Base-by-base conservation (phyloP, 1,140 invertebrate genomes). In the Drosophila equinoxialis region DNA sequence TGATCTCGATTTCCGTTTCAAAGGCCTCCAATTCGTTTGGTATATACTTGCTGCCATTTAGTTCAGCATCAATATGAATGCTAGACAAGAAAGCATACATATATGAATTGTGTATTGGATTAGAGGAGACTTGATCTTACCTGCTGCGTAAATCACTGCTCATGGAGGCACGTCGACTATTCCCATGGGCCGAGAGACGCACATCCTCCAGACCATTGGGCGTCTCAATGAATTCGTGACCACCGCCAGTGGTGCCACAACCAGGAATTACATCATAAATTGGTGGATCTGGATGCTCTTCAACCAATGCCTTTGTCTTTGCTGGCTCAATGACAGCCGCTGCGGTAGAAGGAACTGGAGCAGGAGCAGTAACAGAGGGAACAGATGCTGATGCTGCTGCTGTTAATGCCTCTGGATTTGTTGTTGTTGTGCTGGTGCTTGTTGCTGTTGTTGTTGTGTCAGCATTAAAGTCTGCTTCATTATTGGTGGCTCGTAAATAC, bases 401-500 rank as follows among this genome's bases (percentile, higher is more conserved):
- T n/a, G 65, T 45, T 3, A 60, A 48, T 0, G 65, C 30, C 7
- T 65, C 54, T 23, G 58, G 48, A 26, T 84, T 76, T 30, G 30
- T 30, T 30, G 26, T 26, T 26, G 30, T 30, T 30, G 30, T 30
- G 8, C 5, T 37, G 1, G 35, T 11, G 35, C 3, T 17, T 23
- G 20, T 1, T 23, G 20, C 8, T 69, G 68, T 63, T 4, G 69
- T 41, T 1, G 77, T 17, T 13, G 68, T 63, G 2, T 71, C 82
- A 1, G 87, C 95, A 94, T 95, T 93, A 78, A 79, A 92, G 17
- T 92, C 90, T 20, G 77, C 65, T 71, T 92, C 91, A 37, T 91
- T 91, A 59, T 91, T 94, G 23, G 97, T 98, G 7, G 98, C 98
- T 93, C 97, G 97, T 71, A 98, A 93, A 92, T 98, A 98, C 1